These are phyloP conservation scores for Hypotaenidia philippensis DNA, from an alignment of 2,797 vertebrate species.

Conservation along the genomic window DNA sequence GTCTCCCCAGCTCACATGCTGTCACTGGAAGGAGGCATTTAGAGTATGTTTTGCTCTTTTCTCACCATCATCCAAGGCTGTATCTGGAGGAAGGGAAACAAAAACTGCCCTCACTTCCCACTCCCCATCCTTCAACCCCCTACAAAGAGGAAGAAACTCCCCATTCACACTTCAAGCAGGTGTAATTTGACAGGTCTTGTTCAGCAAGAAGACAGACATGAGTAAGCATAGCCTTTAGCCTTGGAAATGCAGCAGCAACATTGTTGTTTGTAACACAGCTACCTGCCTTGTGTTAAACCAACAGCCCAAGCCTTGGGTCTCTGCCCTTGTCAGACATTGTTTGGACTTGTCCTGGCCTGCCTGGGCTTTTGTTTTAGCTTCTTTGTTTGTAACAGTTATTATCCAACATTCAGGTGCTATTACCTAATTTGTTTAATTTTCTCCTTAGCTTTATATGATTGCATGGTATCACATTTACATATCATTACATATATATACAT, in stretches of 20 bases:
- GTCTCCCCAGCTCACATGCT: background rate
- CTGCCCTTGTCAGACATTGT: background rate
- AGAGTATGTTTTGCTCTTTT: background rate
- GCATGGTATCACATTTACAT: background rate
- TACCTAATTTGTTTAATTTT: background rate
- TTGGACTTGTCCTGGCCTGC: background rate
- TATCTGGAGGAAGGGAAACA: background rate
- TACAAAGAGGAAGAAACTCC: background rate
- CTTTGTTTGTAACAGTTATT: background rate
- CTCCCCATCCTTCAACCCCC: background rate
- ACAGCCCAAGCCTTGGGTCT: accelerated
- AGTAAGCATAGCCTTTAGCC: background rate
- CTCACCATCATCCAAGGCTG: background rate
- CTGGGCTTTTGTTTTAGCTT: background rate
- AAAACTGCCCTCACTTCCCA: background rate
- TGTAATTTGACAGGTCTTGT: background rate
- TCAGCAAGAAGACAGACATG: background rate
- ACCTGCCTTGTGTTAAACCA: background rate
- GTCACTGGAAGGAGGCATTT: accelerated
- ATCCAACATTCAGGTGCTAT: background rate
- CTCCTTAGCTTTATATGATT: background rate
- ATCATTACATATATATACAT: background rate
- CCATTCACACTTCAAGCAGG: background rate
- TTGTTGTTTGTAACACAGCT: background rate
- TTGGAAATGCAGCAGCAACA: background rate